Base-by-base conservation (phyloP, 92 coral and sea anemone genomes). In the Umimayanthus kanabou region DNA sequence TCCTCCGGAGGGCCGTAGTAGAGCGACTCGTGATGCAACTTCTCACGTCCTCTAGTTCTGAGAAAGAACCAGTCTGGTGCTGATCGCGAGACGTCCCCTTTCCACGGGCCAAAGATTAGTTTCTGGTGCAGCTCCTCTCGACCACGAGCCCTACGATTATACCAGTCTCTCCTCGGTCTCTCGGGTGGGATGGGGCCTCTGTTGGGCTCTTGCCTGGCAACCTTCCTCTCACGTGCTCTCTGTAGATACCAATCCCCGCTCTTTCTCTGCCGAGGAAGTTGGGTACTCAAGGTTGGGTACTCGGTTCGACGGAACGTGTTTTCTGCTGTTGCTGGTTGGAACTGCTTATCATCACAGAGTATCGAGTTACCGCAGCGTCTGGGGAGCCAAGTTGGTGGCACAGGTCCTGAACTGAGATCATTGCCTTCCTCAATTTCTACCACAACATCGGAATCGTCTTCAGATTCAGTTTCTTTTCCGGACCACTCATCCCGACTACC, bases 191-290 rank as follows among this genome's bases (percentile, higher is more conserved):
- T 49, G 10, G 77, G 87, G 71, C 87, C 87, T 2, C 9, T 14
- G 87, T 49, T 30, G 25, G 40, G 55, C 26, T 71, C 64, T 40
- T 30, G 57, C 45, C 87, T 83, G 0, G 87, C 43, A 14, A 29
- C 42, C 73, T 83, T 78, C 43, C 87, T 45, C 26, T 69, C 87
- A 47, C 5, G 77, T 15, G 78, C 87, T 70, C 87, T 70, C 43
- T 83, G 87, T 45, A 70, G 28, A 70, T 83, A 83, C 87, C 87
- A 83, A 6, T 83, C 58, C 40, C 87, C 78, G 25, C 28, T 83
- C 78, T 70, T 83, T 47, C 87, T 45, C 42, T 26, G 87, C 55
- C 77, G 28, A 20, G 25, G 13, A 22, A 29, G n/a, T 65, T 39
- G 40, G 28, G 39, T 18, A 10, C 20, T 29, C 20, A 11, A 18